Base-by-base conservation (phyloP, 1,140 invertebrate genomes). In the Colletes gigas region DNA sequence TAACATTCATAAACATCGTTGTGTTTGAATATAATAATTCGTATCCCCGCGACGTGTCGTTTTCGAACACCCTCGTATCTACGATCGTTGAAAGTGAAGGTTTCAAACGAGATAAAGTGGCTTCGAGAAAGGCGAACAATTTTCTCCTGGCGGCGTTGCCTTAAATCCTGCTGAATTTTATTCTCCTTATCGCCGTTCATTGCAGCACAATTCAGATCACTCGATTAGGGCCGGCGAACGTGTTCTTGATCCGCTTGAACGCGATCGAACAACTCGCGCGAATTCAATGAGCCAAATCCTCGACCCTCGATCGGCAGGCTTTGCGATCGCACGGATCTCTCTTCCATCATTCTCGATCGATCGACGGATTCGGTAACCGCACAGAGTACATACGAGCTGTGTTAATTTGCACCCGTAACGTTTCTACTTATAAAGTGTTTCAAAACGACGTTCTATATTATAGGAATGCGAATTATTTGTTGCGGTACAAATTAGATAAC, bases 271-370 rank as follows among this genome's bases (percentile, higher is more conserved):
- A 83, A 81, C 85, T 83, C 85, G 77, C 82, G 78, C 72, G 81
- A 85, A 88, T 83, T 81, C 83, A 83, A 85, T 88, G 81, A 76
- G 81, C 69, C 68, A 83, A 74, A 73, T 82, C 77, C 57, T 76
- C 70, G 83, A 88, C 83, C 75, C 79, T 84, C 79, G 79, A 85
- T 84, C 85, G 71, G 74, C 77, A 71, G 88, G 84, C 81, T 86
- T 89, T 86, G 89, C 78, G 84, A 88, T 80, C 21, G 3, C 10
- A 12, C 50, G 50, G 50, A 50, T 50, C 50, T 50, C 50, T 50
- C 50, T 12, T 50, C 10, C 3, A 50, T 50, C 50, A 12, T 50
- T 50, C 50, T 9, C 10, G 30, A 30, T 30, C 30, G 30, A 30
- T 30, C 30, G 30, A 30, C 30, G 30, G 2, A 30, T 30, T 30